Evolutionary conservation across 2,888 invertebrate species (phyloP).

Genomic region (Antheraea assamensis): DNA sequence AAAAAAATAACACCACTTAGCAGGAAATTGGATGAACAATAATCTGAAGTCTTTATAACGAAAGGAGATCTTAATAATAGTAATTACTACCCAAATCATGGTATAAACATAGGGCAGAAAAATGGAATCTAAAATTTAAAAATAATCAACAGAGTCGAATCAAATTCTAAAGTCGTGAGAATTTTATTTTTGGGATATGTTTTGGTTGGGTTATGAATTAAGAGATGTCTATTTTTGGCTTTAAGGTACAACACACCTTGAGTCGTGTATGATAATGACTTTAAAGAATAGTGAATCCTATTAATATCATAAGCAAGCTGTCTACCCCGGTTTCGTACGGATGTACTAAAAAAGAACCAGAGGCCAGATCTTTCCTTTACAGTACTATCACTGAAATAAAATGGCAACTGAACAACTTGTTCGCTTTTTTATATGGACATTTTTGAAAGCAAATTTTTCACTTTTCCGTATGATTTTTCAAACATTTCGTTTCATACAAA

Average conservation of each 20-base stretch:
- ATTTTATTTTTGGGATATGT: neutral
- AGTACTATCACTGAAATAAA: too few species aligned
- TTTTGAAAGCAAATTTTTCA: too few species aligned
- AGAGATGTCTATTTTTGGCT: neutral
- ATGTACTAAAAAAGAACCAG: too few species aligned
- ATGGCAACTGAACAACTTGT: too few species aligned
- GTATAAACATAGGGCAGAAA: neutral
- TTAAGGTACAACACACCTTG: neutral
- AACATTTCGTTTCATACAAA: too few species aligned
- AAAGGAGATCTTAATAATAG: neutral
- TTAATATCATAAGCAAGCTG: too few species aligned
- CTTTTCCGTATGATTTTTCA: too few species aligned
- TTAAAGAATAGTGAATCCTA: neutral
- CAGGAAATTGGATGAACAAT: neutral
- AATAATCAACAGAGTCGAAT: neutral
- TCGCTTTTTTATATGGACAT: too few species aligned
- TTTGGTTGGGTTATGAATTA: neutral
- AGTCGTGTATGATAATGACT: neutral
- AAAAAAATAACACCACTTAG: neutral
- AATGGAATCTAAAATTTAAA: neutral
- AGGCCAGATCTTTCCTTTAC: too few species aligned
- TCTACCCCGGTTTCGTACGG: too few species aligned
- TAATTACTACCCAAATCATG: neutral
- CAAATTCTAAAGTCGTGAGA: constrained; percentile 3
- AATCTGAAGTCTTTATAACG: neutral